These are phyloP conservation scores for Beroe forskalii DNA, from an alignment of 37 sponge, comb jelly and placozoan genomes.

Conservation along the genomic window DNA sequence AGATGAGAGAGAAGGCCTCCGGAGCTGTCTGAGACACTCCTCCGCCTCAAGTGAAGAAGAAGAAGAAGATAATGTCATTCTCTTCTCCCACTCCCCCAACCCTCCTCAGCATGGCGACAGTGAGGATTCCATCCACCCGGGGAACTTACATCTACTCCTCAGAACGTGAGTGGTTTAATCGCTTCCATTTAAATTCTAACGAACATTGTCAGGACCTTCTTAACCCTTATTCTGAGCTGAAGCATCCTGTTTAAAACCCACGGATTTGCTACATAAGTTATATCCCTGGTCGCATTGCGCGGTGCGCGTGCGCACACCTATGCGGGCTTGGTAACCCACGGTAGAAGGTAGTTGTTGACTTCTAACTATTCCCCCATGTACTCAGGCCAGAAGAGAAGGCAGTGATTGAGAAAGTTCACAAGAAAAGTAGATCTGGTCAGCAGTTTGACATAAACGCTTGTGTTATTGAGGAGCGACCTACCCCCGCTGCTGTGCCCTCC, in stretches of 20 bases:
- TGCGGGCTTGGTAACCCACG: no score
- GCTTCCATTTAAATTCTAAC: neutral
- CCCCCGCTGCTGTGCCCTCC: neutral
- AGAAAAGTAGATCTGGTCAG: neutral
- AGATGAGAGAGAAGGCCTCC: neutral
- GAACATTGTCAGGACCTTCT: no score
- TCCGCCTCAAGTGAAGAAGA: neutral
- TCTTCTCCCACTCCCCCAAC: slow-evolving; percentile 21
- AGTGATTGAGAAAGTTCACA: neutral
- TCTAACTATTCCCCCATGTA: no score
- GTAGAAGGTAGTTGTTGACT: no score
- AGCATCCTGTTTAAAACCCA: no score
- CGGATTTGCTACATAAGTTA: no score
- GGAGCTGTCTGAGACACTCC: neutral
- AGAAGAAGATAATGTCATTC: neutral
- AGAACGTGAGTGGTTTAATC: neutral
- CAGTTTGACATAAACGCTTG: neutral
- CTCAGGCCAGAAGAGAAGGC: neutral
- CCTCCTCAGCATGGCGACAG: neutral
- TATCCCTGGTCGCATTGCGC: no score
- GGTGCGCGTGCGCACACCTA: no score
- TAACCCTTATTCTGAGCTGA: no score
- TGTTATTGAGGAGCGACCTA: neutral
- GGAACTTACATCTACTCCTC: slow-evolving; percentile 10
- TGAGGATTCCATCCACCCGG: neutral